phyloP scores from a whole-genome alignment of 2,113 vertebrate genomes.

The Platysteira castanea region DNA sequence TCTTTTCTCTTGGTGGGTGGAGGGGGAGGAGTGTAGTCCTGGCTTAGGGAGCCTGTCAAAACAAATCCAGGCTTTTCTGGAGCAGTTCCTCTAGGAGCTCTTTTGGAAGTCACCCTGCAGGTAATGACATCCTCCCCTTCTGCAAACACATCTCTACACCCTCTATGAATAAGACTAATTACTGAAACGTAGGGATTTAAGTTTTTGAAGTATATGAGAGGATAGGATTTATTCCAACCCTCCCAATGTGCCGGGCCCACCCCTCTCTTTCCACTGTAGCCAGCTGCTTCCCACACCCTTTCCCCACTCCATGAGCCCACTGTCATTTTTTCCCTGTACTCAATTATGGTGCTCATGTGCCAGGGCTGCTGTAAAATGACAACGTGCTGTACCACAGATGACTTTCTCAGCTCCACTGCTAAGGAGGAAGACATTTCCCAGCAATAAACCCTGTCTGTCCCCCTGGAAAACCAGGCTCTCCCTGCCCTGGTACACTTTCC shows the following conservation, averaged over 20 bases:
- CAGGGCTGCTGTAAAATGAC: background rate
- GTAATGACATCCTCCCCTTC: background rate
- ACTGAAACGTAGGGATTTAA: background rate
- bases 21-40: background rate
- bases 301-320: background rate
- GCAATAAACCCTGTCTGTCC: background rate
- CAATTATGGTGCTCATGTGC: background rate
- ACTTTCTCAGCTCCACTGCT: background rate
- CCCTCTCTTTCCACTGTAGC: background rate
- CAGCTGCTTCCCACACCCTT: background rate
- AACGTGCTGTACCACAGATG: fast-evolving
- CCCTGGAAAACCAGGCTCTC: background rate
- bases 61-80: background rate
- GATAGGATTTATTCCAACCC: background rate
- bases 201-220: background rate
- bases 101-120: background rate
- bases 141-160: background rate
- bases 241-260: background rate
- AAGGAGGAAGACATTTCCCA: background rate
- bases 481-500: background rate
- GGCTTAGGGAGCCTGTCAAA: background rate
- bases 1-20: background rate
- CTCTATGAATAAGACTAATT: background rate
- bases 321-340: background rate
- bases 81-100: background rate